A percentile compares a stretch with the other conserved stretches of the same genome.
Conservation (phyloP, 2,888 invertebrate species). For the Willowsia nigromaculata region DNA sequence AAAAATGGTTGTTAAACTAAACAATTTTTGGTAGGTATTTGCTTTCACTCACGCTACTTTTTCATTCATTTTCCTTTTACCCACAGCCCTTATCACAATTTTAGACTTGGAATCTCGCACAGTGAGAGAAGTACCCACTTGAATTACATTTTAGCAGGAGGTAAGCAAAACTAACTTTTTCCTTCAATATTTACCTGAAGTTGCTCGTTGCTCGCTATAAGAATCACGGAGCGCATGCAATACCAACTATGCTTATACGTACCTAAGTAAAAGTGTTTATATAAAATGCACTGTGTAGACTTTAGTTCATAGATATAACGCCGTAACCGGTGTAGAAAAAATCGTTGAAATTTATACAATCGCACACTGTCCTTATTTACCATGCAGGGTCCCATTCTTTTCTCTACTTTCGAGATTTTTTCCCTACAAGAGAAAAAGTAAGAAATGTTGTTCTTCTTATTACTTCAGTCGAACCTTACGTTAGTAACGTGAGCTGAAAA, state of each 20-base stretch:
- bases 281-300: too few species aligned
- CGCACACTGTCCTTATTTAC: not conserved
- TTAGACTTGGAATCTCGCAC: not conserved
- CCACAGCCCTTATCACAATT: not conserved
- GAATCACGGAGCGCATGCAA: too few species aligned
- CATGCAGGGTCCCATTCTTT: slow-evolving; percentile 1
- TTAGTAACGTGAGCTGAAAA: slow-evolving; percentile 28
- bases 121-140: not conserved
- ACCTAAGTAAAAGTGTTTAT: too few species aligned
- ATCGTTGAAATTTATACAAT: slow-evolving; percentile 14
- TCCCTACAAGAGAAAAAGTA: not conserved
- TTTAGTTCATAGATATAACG: not conserved
- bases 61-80: not conserved
- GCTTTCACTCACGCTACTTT: not conserved
- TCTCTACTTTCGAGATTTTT: not conserved
- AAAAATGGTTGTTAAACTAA: too few species aligned
- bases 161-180: not conserved
- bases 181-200: not conserved
- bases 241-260: too few species aligned
- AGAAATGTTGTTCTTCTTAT: slow-evolving; percentile 10
- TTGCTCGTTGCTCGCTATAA: not conserved
- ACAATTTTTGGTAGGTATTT: too few species aligned
- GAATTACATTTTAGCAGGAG: not conserved
- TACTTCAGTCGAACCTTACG: slow-evolving; percentile 7
- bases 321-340: not conserved